A percentile compares a stretch with the other conserved stretches of the same genome.
These are phyloP conservation scores for Huso huso DNA, from an alignment of 2,797 vertebrate species.

Conservation along the genomic window DNA sequence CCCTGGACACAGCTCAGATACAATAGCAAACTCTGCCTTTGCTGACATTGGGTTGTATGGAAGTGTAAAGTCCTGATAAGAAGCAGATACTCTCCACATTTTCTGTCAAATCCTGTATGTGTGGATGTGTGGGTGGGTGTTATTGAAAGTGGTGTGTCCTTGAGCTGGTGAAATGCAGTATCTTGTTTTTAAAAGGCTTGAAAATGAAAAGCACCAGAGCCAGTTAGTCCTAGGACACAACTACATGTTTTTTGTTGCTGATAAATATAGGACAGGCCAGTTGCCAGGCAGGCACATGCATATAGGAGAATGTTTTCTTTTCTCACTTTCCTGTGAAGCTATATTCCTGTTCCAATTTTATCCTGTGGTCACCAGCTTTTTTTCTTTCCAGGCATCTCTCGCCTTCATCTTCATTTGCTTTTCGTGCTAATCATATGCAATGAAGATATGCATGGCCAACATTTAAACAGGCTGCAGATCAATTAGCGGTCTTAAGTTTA, in stretches of 20 bases:
- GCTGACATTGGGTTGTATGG: slow-evolving; percentile 32
- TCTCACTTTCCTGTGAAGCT: slow-evolving; percentile 34
- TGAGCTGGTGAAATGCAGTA: slow-evolving; percentile 32
- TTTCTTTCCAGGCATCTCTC: slow-evolving; percentile 47
- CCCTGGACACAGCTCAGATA: slow-evolving; percentile 55
- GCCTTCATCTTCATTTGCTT: slow-evolving; percentile 58
- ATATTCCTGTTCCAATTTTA: slow-evolving; percentile 50
- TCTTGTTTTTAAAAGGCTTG: slow-evolving; percentile 46
- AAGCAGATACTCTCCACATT: slow-evolving; percentile 55
- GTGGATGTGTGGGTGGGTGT: slow-evolving; percentile 12
- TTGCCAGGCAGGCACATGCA: slow-evolving; percentile 58
- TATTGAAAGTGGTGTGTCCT: slow-evolving; percentile 45
- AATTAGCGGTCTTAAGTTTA: slow-evolving; percentile 99
- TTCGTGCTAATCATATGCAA: slow-evolving; percentile 75
- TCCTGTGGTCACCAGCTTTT: slow-evolving; percentile 53
- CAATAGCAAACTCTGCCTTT: slow-evolving; percentile 41
- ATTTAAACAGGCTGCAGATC: slow-evolving; percentile 96
- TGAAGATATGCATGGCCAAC: slow-evolving; percentile 87
- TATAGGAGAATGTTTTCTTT: slow-evolving; percentile 38
- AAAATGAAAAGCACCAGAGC: slow-evolving; percentile 41
- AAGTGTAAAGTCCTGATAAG: slow-evolving; percentile 64
- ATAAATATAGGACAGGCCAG: slow-evolving; percentile 52
- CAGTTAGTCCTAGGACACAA: slow-evolving; percentile 46
- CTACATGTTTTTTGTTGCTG: slow-evolving; percentile 42
- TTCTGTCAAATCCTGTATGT: slow-evolving; percentile 38